Conservation (phyloP, 1,140 invertebrate species). For the Rhynchophorus ferrugineus region DNA sequence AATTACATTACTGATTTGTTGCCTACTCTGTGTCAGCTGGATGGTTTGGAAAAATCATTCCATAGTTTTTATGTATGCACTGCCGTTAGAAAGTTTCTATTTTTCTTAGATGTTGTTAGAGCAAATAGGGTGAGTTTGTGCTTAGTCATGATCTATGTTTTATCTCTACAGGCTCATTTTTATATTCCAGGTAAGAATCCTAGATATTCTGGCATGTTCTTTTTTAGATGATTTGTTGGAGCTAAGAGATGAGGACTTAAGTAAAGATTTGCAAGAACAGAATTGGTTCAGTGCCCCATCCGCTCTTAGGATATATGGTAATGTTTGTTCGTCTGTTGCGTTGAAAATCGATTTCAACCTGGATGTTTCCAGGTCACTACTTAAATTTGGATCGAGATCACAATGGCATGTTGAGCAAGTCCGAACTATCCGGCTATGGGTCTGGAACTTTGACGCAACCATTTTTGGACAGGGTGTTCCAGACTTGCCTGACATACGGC, state of each 20-base stretch:
- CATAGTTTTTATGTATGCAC: slow-evolving; percentile 96
- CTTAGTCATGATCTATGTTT: neutral
- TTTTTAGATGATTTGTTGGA: slow-evolving; percentile 89
- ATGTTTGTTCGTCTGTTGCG: neutral
- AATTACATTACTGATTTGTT: slow-evolving; percentile 91
- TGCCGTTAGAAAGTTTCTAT: slow-evolving; percentile 90
- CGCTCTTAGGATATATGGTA: slow-evolving; percentile 75
- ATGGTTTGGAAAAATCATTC: slow-evolving; percentile 87
- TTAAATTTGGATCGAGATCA: slow-evolving; percentile 89
- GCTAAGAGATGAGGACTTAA: slow-evolving; percentile 78
- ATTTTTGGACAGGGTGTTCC: slow-evolving; percentile 89
- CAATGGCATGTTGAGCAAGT: slow-evolving; percentile 90
- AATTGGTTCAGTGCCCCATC: slow-evolving; percentile 95
- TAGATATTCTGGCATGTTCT: slow-evolving; percentile 84
- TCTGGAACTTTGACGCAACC: slow-evolving; percentile 85
- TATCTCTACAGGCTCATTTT: neutral
- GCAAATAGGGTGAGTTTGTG: slow-evolving; percentile 64
- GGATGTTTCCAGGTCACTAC: slow-evolving; percentile 57
- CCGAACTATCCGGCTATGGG: slow-evolving; percentile 78
- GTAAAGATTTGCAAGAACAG: slow-evolving; percentile 70
- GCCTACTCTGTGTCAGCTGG: slow-evolving; percentile 80
- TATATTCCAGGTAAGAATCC: slow-evolving; percentile 52
- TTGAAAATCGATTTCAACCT: neutral
- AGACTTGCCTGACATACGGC: slow-evolving; percentile 91
- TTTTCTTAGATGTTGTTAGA: slow-evolving; percentile 85